Base-by-base conservation (phyloP, 2,113 vertebrate species). In the Herpetotheres cachinnans region DNA sequence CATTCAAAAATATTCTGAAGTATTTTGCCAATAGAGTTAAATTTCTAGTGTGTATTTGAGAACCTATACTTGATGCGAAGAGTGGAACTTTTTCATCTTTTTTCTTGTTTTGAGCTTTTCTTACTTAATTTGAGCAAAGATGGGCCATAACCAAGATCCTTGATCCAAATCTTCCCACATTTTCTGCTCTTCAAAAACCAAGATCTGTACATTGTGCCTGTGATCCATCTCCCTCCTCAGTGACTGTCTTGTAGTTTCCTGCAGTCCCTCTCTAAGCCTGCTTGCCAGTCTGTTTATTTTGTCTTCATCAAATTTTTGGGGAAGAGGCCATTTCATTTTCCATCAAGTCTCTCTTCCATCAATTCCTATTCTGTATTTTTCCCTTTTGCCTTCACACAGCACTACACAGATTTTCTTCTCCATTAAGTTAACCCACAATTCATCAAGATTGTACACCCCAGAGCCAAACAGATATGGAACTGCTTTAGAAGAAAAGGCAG, bases 361-460 rank as follows among this genome's bases (percentile, higher is more conserved):
- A 67, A 94, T 91, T 96, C 89, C 91, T 93, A 86, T 94, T 96
- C 85, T 81, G 87, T 89, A 92, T 92, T 96, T 97, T 93, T 91
- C 87, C 93, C 82, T 96, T 93, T 95, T 93, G 92, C 85, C 82
- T 67, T 78, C 95, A 47, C 65, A 86, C 82, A 84, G 89, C 90
- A 87, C 93, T 62, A 85, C 84, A 94, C 90, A 90, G 91, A 97
- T 96, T 98, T 97, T 97, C 89, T 85, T 92, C 91, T 93, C 95
- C 96, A 97, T 98, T 97, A 97, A 97, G 94, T 97, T 96, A 97
- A 94, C 95, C 93, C 92, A 96, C 90, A 97, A 97, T 97, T 96
- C 85, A 97, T 97, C 96, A 95, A 95, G 95, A 86, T 8, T 76
- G 82, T 89, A 80, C 90, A 76, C 91, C 88, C 92, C 87, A 89